Conservation (phyloP, 1,140 invertebrate species). For the Anadara kagoshimensis region DNA sequence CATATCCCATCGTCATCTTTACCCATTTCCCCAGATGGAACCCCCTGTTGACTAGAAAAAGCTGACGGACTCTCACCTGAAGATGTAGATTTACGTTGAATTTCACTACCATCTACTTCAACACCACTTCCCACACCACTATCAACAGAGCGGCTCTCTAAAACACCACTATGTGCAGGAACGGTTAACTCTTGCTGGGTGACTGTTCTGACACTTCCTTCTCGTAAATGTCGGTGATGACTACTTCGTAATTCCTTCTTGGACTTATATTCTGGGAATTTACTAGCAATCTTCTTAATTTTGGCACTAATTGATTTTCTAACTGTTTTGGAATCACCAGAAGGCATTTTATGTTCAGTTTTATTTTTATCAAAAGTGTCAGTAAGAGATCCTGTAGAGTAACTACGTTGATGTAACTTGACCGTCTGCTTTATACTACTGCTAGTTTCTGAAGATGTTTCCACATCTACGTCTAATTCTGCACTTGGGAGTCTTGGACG, state of each 20-base stretch:
- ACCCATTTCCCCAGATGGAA: conserved; percentile 30
- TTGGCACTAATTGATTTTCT: conserved; percentile 67
- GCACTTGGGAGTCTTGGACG: conserved; percentile 61
- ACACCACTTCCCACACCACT: conserved; percentile 60
- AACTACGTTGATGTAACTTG: conserved; percentile 60
- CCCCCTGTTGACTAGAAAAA: conserved; percentile 41
- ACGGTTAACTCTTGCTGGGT: conserved; percentile 48
- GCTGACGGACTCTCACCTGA: conserved; percentile 59
- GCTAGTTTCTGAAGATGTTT: conserved; percentile 60
- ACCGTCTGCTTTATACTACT: conserved; percentile 50
- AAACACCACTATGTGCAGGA: conserved; percentile 32
- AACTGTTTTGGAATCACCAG: conserved; percentile 54
- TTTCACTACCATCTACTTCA: conserved; percentile 50
- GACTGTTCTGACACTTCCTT: conserved; percentile 28
- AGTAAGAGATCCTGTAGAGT: conserved; percentile 67
- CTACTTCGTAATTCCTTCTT: conserved; percentile 54
- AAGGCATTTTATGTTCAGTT: conserved; percentile 31
- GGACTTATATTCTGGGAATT: conserved; percentile 59
- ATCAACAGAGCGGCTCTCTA: conserved; percentile 56
- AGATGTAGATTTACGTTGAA: conserved; percentile 53
- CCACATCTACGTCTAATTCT: conserved; percentile 55
- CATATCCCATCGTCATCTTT: conserved; percentile 60
- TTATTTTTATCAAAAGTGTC: conserved; percentile 60
- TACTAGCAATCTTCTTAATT: conserved; percentile 69
- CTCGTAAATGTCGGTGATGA: conserved; percentile 41